Evolutionary conservation across 2,797 vertebrate species (phyloP), one percentile per base, ranked within the genome.

Genomic region (Halcyon chelicuti): DNA sequence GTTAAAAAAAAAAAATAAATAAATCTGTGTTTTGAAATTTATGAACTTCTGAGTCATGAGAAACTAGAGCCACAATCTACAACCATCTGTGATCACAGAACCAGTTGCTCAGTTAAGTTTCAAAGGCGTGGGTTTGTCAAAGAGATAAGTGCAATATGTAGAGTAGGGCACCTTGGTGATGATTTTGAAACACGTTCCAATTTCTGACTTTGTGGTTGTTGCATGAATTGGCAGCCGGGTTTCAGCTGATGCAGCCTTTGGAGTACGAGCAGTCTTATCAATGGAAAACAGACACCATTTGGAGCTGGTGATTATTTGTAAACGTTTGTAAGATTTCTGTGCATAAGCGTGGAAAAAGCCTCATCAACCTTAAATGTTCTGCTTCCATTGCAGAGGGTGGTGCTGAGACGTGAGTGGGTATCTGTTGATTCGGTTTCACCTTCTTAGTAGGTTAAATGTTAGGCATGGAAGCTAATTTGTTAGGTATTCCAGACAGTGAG

Each of bases 51-150:
- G 87, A 94, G 62, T 88, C 22, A 26, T 35, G 63, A 78, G 76
- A 90, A 97, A 39, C 33, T 33, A 86, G 73, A 93, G n/a, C 47
- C 14, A 1, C 47, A 35, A 44, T 90, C 58, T 94, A 33, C 79
- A 86, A 10, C 95, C 82, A 78, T 91, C 85, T 96, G 93, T 90
- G 91, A 91, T 94, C 79, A 70, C 85, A 94, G 70, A 94, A n/a
- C 47, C 47, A 61, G 51, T 95, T 94, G 85, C 95, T 96, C 94
- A 93, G 58, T 91, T 94, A 58, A 78, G 89, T 94, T 94, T 92
- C 89, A 86, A 18, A 94, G 91, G 63, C 7, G 19, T 95, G 76
- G 94, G 85, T 78, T 91, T 95, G 73, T 78, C 93, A 86, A 20
- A 81, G 94, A 90, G 68, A 49, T 86, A 75, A 1, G 1, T 93